Percentiles rank a stretch among this genome's conserved stretches.
These are phyloP conservation scores for Aphelenchoides bicaudatus DNA, from an alignment of 2,888 invertebrate species.

Conservation along the genomic window DNA sequence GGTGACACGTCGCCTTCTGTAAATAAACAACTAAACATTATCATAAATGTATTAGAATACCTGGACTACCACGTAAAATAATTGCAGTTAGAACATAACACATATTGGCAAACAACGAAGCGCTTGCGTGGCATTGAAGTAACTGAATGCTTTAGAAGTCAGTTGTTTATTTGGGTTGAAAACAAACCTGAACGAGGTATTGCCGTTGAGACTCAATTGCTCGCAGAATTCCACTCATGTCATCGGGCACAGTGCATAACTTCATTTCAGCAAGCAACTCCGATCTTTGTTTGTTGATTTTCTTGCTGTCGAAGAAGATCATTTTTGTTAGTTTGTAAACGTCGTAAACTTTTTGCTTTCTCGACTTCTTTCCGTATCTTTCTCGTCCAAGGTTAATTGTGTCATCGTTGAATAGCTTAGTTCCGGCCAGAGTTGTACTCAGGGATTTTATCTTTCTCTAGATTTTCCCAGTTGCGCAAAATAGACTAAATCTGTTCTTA, in stretches of 20 bases:
- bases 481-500: conserved; percentile 65
- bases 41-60: conserved; percentile 16
- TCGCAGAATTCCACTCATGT: not conserved
- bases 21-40: conserved; percentile 18
- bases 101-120: conserved; percentile 49
- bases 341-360: not conserved
- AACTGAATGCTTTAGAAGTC: conserved; percentile 29
- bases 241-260: conserved; percentile 6
- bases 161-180: not conserved
- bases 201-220: conserved; percentile 11
- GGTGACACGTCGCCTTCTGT: conserved; percentile 66
- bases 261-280: conserved; percentile 26
- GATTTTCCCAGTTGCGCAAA: conserved; percentile 52
- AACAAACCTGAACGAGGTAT: conserved; percentile 19
- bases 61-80: conserved; percentile 44
- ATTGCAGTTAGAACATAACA: conserved; percentile 54
- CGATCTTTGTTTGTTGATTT: conserved; percentile 22
- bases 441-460: conserved; percentile 46
- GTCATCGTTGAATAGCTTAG: conserved; percentile 40
- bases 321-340: conserved; percentile 13
- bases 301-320: conserved; percentile 29
- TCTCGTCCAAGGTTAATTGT: conserved; percentile 37
- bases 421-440: conserved; percentile 48
- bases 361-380: conserved; percentile 25
- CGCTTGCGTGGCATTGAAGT: conserved; percentile 36